Percentiles rank a stretch among this genome's conserved stretches.
Conservation (phyloP, 2,888 invertebrate species). For the Ctena decussata region DNA sequence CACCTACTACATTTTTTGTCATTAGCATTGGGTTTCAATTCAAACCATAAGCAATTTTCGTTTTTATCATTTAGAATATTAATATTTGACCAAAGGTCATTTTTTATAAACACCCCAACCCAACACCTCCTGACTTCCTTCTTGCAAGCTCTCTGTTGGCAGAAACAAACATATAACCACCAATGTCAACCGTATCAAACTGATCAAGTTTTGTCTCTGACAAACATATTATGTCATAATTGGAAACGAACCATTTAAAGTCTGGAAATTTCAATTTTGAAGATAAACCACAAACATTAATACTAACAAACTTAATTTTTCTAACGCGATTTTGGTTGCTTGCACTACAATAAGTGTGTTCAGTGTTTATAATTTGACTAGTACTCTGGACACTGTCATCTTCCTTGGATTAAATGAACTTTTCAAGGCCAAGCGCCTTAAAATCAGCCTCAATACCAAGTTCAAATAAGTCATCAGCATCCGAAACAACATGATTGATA, state of each 20-base stretch:
- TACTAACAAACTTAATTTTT: background rate
- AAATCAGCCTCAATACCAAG: slow-evolving; percentile 1
- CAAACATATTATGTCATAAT: background rate
- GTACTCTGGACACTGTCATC: background rate
- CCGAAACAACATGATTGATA: background rate
- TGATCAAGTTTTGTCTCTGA: background rate
- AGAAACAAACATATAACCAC: background rate
- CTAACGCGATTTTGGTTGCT: background rate
- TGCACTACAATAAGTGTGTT: background rate
- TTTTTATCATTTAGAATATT: background rate
- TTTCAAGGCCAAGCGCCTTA: background rate
- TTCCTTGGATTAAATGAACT: background rate
- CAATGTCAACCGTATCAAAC: background rate
- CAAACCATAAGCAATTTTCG: background rate
- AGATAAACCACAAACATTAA: background rate
- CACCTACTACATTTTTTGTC: background rate
- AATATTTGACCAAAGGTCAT: background rate
- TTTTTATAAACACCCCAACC: background rate
- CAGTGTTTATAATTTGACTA: background rate
- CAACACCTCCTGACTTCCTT: background rate
- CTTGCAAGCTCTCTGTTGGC: background rate
- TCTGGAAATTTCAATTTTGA: background rate
- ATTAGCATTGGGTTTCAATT: background rate
- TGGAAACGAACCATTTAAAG: background rate
- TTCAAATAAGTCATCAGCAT: slow-evolving; percentile 1